Evolutionary conservation across 2,888 invertebrate species (phyloP).

Genomic region (Linnaemya tessellans): DNA sequence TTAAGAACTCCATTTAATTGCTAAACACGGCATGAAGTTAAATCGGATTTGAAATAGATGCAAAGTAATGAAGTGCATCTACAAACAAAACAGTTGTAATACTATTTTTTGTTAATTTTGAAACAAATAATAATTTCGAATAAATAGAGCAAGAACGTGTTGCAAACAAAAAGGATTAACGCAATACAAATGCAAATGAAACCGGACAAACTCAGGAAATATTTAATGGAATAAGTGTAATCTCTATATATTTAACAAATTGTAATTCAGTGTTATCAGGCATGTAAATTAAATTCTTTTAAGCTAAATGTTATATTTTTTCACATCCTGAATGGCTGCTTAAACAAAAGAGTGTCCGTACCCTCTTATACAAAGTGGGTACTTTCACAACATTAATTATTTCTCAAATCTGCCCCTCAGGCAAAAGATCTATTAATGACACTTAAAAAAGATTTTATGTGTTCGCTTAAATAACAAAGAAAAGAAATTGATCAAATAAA

Average conservation of each 20-base stretch:
- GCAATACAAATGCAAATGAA: background rate
- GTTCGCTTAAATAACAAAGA: background rate
- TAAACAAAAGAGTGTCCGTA: too few relatives aligned
- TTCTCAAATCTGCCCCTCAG: too few relatives aligned
- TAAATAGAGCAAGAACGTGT: constrained; percentile 24
- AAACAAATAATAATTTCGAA: constrained; percentile 4
- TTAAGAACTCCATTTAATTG: constrained; percentile 11
- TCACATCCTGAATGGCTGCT: too few relatives aligned
- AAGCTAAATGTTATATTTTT: too few relatives aligned
- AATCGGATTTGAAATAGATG: constrained; percentile 10
- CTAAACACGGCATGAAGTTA: constrained; percentile 33
- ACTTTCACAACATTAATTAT: too few relatives aligned
- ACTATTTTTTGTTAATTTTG: background rate
- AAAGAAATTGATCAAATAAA: background rate
- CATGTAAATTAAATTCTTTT: too few relatives aligned
- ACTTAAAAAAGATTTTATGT: too few relatives aligned
- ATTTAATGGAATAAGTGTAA: background rate
- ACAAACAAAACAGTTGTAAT: constrained; percentile 6
- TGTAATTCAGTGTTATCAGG: too few relatives aligned
- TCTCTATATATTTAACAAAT: too few relatives aligned
- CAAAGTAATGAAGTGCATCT: background rate
- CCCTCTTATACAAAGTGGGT: too few relatives aligned
- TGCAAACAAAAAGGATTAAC: constrained; percentile 27
- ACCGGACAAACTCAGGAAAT: background rate
- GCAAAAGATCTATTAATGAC: too few relatives aligned